phyloP scores from a whole-genome alignment of 2,888 invertebrate genomes.

The Diarsia rubi region DNA sequence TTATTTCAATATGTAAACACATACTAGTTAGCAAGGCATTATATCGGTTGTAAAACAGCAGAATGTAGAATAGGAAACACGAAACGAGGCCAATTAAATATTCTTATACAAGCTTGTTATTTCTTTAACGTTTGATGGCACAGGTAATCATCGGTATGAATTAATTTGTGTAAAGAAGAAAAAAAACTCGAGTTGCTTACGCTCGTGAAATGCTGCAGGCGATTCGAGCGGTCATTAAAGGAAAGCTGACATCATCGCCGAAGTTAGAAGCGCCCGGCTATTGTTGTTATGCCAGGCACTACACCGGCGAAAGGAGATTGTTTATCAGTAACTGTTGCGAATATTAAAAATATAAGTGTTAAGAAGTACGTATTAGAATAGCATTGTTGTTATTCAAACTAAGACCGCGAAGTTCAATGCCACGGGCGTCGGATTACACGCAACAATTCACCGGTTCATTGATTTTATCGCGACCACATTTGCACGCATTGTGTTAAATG shows the following conservation, averaged over 20 bases:
- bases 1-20: constrained; percentile 79
- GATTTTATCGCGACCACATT: constrained; percentile 82
- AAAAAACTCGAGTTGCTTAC: constrained; percentile 73
- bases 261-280: constrained; percentile 78
- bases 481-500: constrained; percentile 83
- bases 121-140: constrained; percentile 62
- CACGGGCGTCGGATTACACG: constrained; percentile 79
- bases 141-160: constrained; percentile 69
- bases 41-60: constrained; percentile 66
- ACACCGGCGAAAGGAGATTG: constrained; percentile 82
- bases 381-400: constrained; percentile 71
- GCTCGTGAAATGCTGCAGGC: constrained; percentile 83
- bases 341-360: constrained; percentile 81
- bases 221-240: constrained; percentile 80
- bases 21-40: constrained; percentile 65
- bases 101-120: constrained; percentile 64
- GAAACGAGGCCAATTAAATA: constrained; percentile 66
- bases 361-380: constrained; percentile 73
- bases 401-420: constrained; percentile 85
- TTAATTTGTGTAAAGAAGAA: constrained; percentile 73
- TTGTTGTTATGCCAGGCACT: constrained; percentile 83
- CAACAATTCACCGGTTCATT: constrained; percentile 79
- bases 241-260: constrained; percentile 89
- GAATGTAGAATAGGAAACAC: constrained; percentile 62
- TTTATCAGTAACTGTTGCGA: constrained; percentile 81